Conservation (phyloP, 2,113 vertebrate species). For the Pteropus alecto region DNA sequence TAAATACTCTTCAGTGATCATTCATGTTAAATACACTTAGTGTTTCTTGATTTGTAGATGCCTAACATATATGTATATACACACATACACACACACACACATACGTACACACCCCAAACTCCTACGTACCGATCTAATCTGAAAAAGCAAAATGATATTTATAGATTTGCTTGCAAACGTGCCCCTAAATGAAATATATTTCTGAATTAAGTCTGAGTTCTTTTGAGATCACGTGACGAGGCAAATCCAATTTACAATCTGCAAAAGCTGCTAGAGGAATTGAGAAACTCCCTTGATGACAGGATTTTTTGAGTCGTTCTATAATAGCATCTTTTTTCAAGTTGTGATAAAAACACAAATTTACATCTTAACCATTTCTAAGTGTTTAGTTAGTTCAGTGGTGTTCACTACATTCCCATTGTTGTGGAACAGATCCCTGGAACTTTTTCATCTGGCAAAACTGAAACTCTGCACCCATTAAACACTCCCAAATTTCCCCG, state of each 20-base stretch:
- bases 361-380: not conserved
- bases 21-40: conserved; percentile 58
- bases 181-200: conserved; percentile 13
- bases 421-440: not conserved
- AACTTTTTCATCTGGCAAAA: not conserved
- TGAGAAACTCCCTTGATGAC: conserved; percentile 49
- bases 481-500: not conserved
- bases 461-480: not conserved
- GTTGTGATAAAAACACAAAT: not conserved
- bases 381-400: not conserved
- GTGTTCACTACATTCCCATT: not conserved
- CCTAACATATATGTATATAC: too few species aligned
- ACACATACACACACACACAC: conserved; percentile 29
- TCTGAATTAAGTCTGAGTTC: conserved; percentile 30
- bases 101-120: not conserved
- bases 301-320: not conserved
- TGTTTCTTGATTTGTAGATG: too few species aligned
- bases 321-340: not conserved
- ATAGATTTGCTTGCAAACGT: conserved; percentile 50
- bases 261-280: conserved; percentile 70
- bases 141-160: conserved; percentile 49
- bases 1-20: conserved; percentile 45
- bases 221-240: conserved; percentile 43
- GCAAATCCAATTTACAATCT: conserved; percentile 57
- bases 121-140: conserved; percentile 38